phyloP scores from a whole-genome alignment of 2,888 invertebrate genomes.

The Euspilapteryx auroguttella region DNA sequence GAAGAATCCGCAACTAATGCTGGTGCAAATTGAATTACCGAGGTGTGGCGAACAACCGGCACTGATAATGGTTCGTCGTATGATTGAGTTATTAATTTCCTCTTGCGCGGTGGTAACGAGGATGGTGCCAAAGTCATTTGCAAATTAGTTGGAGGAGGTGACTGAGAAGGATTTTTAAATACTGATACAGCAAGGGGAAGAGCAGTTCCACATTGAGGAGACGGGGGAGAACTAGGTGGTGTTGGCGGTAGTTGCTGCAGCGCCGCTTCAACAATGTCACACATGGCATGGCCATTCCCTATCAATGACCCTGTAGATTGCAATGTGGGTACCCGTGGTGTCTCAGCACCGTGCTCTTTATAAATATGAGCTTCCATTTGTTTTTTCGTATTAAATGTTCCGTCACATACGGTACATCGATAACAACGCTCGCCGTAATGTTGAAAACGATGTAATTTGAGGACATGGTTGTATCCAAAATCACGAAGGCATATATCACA shows the following conservation, averaged over 20 bases:
- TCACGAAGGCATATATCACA: slow-evolving; percentile 90
- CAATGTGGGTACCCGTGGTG: slow-evolving; percentile 30
- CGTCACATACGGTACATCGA: slow-evolving; percentile 89
- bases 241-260: slow-evolving; percentile 57
- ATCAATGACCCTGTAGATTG: slow-evolving; percentile 25
- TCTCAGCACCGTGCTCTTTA: slow-evolving; percentile 57
- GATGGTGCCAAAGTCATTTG: slow-evolving; percentile 32
- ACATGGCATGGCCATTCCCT: slow-evolving; percentile 36
- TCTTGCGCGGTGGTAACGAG: slow-evolving; percentile 76
- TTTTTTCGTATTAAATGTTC: slow-evolving; percentile 88
- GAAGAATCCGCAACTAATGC: slow-evolving; percentile 59
- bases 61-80: slow-evolving; percentile 24
- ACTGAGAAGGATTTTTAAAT: slow-evolving; percentile 49
- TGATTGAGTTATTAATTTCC: slow-evolving; percentile 75
- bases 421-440: slow-evolving; percentile 92
- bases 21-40: slow-evolving; percentile 86
- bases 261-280: slow-evolving; percentile 43
- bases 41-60: slow-evolving; percentile 52
- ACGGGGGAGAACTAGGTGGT: slow-evolving; percentile 60
- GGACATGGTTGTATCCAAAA: slow-evolving; percentile 89
- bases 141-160: slow-evolving; percentile 22
- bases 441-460: slow-evolving; percentile 86
- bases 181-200: slow-evolving; percentile 52
- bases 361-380: slow-evolving; percentile 86
- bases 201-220: slow-evolving; percentile 35